Evolutionary conservation across 2,113 vertebrate species (phyloP).

Genomic region (Nothoprocta perdicaria): DNA sequence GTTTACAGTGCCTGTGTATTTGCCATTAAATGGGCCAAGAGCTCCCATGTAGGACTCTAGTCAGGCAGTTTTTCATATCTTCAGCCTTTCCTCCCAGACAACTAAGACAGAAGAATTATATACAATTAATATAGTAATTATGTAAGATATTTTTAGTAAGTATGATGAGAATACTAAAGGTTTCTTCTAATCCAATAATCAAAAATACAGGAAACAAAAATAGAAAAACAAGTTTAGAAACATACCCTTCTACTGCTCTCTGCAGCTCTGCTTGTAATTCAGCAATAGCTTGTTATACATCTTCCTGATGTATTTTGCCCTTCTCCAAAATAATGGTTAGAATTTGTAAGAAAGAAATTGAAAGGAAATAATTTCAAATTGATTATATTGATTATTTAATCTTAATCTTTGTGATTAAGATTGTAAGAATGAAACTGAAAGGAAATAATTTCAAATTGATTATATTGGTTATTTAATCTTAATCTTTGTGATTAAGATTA

Average conservation of each 20-base stretch:
- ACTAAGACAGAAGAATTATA: neutral
- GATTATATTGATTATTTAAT: too few species aligned
- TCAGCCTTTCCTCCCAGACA: neutral
- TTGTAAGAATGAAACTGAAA: neutral
- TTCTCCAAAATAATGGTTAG: neutral
- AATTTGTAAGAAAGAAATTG: neutral
- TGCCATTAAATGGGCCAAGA: neutral
- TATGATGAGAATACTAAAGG: neutral
- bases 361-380: neutral
- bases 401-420: too few species aligned
- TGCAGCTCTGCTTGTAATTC: neutral
- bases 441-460: neutral
- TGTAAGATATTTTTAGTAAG: neutral
- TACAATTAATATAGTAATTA: neutral
- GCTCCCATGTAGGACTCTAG: fast-evolving
- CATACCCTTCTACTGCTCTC: fast-evolving
- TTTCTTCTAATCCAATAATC: neutral
- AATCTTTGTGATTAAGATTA: neutral
- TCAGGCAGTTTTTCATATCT: neutral
- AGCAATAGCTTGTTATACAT: fast-evolving
- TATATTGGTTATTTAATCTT: too few species aligned
- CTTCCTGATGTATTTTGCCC: neutral
- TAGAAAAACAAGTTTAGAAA: too few species aligned
- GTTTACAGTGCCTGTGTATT: fast-evolving
- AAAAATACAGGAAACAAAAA: neutral